Evolutionary conservation across 2,888 invertebrate genomes (phyloP).

Genomic region (Coleophora flavipennella): DNA sequence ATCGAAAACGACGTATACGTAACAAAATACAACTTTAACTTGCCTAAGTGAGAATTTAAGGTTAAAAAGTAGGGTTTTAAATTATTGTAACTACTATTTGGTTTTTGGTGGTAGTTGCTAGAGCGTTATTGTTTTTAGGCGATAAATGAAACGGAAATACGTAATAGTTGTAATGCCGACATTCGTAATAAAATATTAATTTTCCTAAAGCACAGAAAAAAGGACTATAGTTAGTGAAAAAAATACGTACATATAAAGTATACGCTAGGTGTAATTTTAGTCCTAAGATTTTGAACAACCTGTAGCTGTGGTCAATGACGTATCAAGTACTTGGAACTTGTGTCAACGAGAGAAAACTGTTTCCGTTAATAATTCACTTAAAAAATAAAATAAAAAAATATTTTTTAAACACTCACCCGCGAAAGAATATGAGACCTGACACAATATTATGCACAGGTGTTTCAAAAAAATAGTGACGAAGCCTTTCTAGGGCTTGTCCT

Average conservation of each 20-base stretch:
- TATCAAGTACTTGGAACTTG: no score
- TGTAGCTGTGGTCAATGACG: no score
- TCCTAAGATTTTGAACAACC: constrained; percentile 13
- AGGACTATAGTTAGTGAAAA: constrained; percentile 58
- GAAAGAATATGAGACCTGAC: no score
- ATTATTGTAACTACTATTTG: constrained; percentile 55
- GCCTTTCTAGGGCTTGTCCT: no score
- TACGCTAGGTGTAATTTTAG: constrained; percentile 63
- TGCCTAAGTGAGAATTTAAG: constrained; percentile 72
- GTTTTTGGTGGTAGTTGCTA: constrained; percentile 66
- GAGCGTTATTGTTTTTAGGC: constrained; percentile 61
- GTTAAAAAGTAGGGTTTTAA: constrained; percentile 64
- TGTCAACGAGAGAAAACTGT: no score
- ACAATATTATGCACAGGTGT: no score
- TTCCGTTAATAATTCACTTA: no score
- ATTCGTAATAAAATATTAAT: constrained; percentile 19
- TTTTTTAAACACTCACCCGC: no score
- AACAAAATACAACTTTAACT: constrained; percentile 68
- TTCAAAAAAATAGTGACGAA: no score
- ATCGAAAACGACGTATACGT: constrained; percentile 72
- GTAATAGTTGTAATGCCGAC: constrained; percentile 40
- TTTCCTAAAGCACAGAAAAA: constrained; percentile 36
- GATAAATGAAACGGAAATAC: constrained; percentile 54
- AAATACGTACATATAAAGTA: constrained; percentile 67
- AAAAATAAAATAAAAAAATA: no score